These are phyloP conservation scores for Tachina grossa DNA, from an alignment of 2,888 invertebrate species.

Conservation along the genomic window DNA sequence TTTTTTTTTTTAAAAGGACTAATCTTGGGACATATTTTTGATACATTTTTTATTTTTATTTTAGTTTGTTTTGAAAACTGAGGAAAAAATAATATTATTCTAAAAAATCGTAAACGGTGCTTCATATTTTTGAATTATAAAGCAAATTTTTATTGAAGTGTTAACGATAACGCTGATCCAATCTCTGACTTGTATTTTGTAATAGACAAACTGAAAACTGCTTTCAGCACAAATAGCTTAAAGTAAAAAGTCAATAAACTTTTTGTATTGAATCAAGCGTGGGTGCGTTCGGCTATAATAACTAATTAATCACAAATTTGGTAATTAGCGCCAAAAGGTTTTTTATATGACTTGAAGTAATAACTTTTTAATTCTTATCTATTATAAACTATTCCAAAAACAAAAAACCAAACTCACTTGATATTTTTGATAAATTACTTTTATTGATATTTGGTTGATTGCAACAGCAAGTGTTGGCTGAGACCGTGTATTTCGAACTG, in stretches of 20 bases:
- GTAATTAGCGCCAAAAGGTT: neutral
- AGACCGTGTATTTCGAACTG: constrained; percentile 63
- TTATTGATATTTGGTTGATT: constrained; percentile 34
- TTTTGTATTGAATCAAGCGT: constrained; percentile 4
- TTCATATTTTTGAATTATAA: neutral
- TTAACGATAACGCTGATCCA: neutral
- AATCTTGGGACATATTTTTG: too few species aligned
- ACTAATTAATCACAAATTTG: constrained; percentile 8
- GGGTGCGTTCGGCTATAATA: neutral
- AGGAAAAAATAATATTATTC: too few species aligned
- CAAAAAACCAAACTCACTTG: constrained; percentile 63
- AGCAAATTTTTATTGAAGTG: neutral
- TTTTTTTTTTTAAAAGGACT: too few species aligned
- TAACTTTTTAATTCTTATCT: constrained; percentile 12
- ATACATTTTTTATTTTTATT: too few species aligned
- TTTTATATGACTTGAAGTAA: constrained; percentile 36
- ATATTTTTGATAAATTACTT: constrained; percentile 61
- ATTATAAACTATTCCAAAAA: neutral
- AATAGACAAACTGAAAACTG: neutral
- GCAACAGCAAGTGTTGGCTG: constrained; percentile 60
- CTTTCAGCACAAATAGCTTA: neutral
- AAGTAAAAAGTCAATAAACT: neutral
- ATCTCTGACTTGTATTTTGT: neutral
- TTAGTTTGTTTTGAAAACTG: too few species aligned
- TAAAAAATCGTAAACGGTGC: too few species aligned